Evolutionary conservation across 1,140 invertebrate species (phyloP), one percentile per base, ranked within the genome.

Genomic region (Saccostrea cuccullata): DNA sequence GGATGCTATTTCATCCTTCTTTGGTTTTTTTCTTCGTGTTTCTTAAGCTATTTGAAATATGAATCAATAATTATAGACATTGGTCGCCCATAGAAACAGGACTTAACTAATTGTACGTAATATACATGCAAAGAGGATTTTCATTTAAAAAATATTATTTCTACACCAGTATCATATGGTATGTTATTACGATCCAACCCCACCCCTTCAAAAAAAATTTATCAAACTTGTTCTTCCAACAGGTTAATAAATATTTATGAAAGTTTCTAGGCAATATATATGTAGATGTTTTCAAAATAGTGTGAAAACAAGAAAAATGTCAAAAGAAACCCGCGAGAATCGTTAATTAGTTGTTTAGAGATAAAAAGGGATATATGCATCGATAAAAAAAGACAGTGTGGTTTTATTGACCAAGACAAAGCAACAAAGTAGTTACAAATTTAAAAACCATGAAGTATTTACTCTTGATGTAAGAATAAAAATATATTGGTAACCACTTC

Each of bases 41-140:
- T 77, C 70, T 77, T 30, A 36, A 77, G 70, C 23, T 30, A 77
- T 77, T 26, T 77, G 70, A 77, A 77, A 77, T 64, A 36, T 77
- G 26, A 17, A 36, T 77, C 70, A 36, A 30, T 36, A 36, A 12
- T 77, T 77, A 13, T 77, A 15, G 8, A 30, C 13, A 15, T 77
- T 77, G 30, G 70, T 77, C 70, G 26, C 36, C 12, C 15, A 15
- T 77, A 15, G 26, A 77, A 30, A 77, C 23, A 36, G 70, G 26
- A 20, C 23, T 67, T 20, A 77, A 77, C 15, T 77, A 26, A 26
- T n/a, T 13, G 47, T 47, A 47, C 47, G 47, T 47, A 47, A 47
- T 47, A 47, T 47, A 47, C 47, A 47, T 47, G 47, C 47, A 47
- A 47, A 47, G 47, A 47, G 47, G 47, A 9, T 9, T 2, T 47